Percentiles rank a stretch among this genome's conserved stretches.
These are phyloP conservation scores for Sakesphorus luctuosus DNA, from an alignment of 2,113 vertebrate genomes.

Conservation along the genomic window DNA sequence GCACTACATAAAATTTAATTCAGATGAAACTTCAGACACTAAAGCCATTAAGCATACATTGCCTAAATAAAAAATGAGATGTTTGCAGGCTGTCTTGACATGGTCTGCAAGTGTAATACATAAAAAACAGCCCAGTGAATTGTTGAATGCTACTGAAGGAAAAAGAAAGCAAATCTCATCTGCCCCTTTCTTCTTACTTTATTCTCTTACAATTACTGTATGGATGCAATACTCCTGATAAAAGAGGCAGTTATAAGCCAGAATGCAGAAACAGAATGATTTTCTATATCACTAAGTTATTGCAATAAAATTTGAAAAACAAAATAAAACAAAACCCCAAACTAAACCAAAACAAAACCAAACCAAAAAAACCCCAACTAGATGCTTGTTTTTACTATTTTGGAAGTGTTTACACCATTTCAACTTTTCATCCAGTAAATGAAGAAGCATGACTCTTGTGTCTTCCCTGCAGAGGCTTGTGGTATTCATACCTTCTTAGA, in stretches of 20 bases:
- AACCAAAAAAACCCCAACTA: no score
- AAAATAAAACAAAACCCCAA: background rate
- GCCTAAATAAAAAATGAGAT: slow-evolving; percentile 76
- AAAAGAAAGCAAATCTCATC: slow-evolving; percentile 11
- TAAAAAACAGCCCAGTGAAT: slow-evolving; percentile 24
- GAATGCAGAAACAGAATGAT: background rate
- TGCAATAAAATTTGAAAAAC: background rate
- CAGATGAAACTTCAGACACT: slow-evolving; percentile 58
- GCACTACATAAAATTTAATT: slow-evolving; percentile 66
- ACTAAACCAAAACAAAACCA: no score
- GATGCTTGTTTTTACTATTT: background rate
- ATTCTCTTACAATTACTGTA: background rate
- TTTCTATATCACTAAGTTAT: background rate
- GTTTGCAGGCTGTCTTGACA: slow-evolving; percentile 62
- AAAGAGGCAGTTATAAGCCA: background rate
- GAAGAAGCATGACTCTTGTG: background rate
- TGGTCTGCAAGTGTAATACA: slow-evolving; percentile 39
- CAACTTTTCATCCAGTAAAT: background rate
- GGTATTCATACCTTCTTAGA: background rate
- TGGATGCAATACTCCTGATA: background rate
- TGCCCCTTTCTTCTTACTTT: background rate
- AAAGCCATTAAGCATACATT: slow-evolving; percentile 53
- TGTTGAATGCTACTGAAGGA: slow-evolving; percentile 50
- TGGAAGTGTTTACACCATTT: background rate
- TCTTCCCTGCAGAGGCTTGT: background rate